Evolutionary conservation across 2,888 invertebrate species (phyloP).

Genomic region (Aelia acuminata): DNA sequence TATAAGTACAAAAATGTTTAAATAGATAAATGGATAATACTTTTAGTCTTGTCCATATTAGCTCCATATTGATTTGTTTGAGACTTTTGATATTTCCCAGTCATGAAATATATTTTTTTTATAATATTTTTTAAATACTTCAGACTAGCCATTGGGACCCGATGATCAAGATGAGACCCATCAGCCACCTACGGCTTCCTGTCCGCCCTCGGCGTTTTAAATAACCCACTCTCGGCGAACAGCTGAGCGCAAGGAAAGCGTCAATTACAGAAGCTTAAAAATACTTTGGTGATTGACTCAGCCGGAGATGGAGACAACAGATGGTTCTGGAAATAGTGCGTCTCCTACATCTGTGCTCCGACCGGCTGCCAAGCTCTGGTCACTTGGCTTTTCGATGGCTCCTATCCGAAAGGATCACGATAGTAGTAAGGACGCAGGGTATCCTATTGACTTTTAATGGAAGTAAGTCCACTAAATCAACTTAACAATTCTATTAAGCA

Average conservation of each 20-base stretch:
- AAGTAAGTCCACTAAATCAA: too few species aligned
- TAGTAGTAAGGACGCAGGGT: too few species aligned
- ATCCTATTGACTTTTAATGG: too few species aligned
- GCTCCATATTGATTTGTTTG: too few species aligned
- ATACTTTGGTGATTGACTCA: conserved; percentile 48
- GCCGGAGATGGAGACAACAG: conserved; percentile 51
- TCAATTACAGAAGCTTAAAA: conserved; percentile 48
- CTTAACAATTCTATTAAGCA: too few species aligned
- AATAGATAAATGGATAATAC: too few species aligned
- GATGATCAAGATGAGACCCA: conserved; percentile 13
- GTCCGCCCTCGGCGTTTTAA: conserved; percentile 7
- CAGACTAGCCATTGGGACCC: not conserved
- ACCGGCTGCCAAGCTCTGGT: conserved; percentile 38
- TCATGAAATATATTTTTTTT: too few species aligned
- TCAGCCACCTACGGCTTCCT: conserved; percentile 40
- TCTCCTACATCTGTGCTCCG: conserved; percentile 31
- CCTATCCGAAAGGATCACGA: not conserved
- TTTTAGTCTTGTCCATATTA: too few species aligned
- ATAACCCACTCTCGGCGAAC: conserved; percentile 29
- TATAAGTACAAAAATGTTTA: too few species aligned
- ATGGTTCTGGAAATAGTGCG: conserved; percentile 48
- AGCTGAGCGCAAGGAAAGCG: conserved; percentile 46
- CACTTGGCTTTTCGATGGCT: not conserved
- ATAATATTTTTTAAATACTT: not conserved
- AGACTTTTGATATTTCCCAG: too few species aligned